phyloP scores from a whole-genome alignment of 2,113 vertebrate species.

The Grammomys dolichurus region DNA sequence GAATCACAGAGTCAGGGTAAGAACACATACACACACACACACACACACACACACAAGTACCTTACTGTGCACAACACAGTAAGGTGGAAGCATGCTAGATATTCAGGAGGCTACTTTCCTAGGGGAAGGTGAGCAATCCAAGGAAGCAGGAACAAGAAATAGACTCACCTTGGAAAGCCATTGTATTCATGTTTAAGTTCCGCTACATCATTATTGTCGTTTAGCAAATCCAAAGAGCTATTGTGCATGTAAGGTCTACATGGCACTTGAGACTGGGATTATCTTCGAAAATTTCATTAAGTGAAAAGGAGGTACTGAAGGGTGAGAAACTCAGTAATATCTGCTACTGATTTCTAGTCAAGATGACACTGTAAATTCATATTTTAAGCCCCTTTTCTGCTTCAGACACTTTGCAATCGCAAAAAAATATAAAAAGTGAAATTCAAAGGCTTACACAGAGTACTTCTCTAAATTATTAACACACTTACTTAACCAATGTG shows the following conservation, averaged over 20 bases:
- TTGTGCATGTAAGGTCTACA: not conserved
- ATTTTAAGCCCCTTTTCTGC: slow-evolving; percentile 36
- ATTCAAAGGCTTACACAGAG: slow-evolving; percentile 49
- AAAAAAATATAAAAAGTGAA: slow-evolving; percentile 6
- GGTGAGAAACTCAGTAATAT: not conserved
- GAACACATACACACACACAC: no score
- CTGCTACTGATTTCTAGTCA: not conserved
- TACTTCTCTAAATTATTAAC: slow-evolving; percentile 61
- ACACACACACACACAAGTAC: no score
- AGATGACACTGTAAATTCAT: slow-evolving; percentile 8
- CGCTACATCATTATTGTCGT: not conserved
- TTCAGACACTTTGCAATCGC: not conserved
- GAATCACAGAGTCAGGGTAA: not conserved
- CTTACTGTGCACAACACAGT: not conserved
- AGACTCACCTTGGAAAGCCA: not conserved
- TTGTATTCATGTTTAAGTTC: not conserved
- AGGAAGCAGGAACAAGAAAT: not conserved
- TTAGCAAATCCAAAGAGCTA: not conserved
- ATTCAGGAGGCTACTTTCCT: not conserved
- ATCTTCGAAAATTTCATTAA: slow-evolving; percentile 25
- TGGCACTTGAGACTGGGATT: not conserved
- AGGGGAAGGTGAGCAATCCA: not conserved
- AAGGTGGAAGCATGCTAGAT: not conserved
- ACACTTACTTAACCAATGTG: slow-evolving; percentile 54
- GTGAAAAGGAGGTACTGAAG: not conserved